Percentiles rank a stretch among this genome's conserved stretches.
These are phyloP conservation scores for Tragelaphus buxtoni DNA, from an alignment of 2,113 vertebrate genomes.

Conservation along the genomic window DNA sequence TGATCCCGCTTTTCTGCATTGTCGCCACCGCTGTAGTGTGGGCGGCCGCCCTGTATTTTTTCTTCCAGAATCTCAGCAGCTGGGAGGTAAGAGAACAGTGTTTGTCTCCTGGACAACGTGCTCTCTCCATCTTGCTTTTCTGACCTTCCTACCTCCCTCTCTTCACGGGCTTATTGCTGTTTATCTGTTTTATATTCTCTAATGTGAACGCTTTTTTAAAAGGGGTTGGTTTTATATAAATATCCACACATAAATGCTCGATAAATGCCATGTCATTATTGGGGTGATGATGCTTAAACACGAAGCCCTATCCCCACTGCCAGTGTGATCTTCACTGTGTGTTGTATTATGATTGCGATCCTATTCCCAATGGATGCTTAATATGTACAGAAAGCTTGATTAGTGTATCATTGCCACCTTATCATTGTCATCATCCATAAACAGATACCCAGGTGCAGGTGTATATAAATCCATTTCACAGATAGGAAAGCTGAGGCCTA, in stretches of 20 bases:
- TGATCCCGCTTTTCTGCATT: slow-evolving; percentile 82
- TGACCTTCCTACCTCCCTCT: background rate
- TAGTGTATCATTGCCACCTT: background rate
- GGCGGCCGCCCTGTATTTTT: slow-evolving; percentile 85
- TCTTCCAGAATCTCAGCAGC: slow-evolving; percentile 88
- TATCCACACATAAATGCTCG: background rate
- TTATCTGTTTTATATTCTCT: background rate
- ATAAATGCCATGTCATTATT: background rate
- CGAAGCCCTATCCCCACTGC: background rate
- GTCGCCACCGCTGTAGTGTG: slow-evolving; percentile 82
- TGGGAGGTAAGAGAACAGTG: slow-evolving; percentile 82
- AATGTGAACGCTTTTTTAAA: background rate
- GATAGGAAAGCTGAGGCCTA: background rate
- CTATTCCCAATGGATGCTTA: background rate
- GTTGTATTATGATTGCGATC: fast-evolving
- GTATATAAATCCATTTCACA: background rate
- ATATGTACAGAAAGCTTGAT: background rate
- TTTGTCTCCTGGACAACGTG: background rate
- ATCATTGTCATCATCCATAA: background rate
- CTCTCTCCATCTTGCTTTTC: background rate
- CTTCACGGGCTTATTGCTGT: background rate
- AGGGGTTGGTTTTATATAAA: background rate
- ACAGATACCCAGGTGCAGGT: background rate
- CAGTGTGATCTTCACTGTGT: background rate
- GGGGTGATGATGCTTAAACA: background rate